phyloP scores from a whole-genome alignment of 30 jellyfish, hydroid and myxozoan genomes.

The Aurelia sp. region DNA sequence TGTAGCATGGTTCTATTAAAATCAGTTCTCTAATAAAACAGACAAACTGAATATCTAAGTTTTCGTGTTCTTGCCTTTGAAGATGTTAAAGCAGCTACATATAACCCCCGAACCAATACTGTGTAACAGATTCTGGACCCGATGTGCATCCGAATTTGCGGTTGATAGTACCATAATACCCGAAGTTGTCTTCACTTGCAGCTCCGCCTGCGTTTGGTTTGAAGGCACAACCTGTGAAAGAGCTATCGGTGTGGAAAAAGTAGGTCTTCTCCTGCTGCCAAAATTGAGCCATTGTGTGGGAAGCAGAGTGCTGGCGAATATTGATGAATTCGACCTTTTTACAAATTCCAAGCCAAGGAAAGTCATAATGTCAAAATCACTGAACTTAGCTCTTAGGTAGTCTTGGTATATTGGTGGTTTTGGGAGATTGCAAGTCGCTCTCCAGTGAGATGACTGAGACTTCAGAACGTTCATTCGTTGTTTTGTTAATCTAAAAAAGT shows the following conservation, averaged over 20 bases:
- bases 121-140: background rate
- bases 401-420: background rate
- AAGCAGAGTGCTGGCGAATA: background rate
- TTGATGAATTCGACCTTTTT: background rate
- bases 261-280: background rate
- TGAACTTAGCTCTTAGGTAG: background rate
- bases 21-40: too few species aligned
- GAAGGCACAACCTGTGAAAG: background rate
- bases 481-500: background rate
- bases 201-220: background rate
- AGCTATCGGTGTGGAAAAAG: background rate
- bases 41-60: too few species aligned
- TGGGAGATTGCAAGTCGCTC: slow-evolving; percentile 37
- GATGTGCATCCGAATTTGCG: slow-evolving; percentile 15
- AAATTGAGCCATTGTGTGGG: background rate
- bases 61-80: too few species aligned
- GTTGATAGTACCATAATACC: background rate
- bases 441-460: slow-evolving; percentile 12
- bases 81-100: too few species aligned
- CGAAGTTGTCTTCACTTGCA: slow-evolving; percentile 29
- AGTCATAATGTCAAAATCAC: background rate
- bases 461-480: slow-evolving; percentile 5
- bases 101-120: slow-evolving; percentile 24
- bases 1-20: too few species aligned
- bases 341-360: background rate